phyloP scores from a whole-genome alignment of 2,888 invertebrate species.

The Lacanobia wlatinum region DNA sequence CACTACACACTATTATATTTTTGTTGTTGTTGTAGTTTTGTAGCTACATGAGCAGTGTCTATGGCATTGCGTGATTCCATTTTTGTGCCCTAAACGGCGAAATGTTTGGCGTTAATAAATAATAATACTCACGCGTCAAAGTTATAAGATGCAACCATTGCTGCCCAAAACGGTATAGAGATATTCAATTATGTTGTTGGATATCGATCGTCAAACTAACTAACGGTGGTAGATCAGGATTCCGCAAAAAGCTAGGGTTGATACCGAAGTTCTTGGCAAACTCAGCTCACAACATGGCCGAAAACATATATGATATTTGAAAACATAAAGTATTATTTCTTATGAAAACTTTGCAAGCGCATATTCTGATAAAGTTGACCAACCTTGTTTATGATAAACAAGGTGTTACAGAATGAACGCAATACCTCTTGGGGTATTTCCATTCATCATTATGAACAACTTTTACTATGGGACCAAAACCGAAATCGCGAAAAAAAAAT shows the following conservation, averaged over 20 bases:
- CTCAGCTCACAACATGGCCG: background rate
- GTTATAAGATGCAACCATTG: conserved; percentile 14
- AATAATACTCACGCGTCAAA: conserved; percentile 41
- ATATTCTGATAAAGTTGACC: conserved; percentile 32
- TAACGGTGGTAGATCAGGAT: conserved; percentile 6
- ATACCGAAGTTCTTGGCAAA: conserved; percentile 2
- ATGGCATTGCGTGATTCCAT: conserved; percentile 42
- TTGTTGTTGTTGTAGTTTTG: conserved; percentile 39
- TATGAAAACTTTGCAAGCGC: conserved; percentile 45
- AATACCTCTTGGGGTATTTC: too few species aligned
- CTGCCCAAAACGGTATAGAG: conserved; percentile 15
- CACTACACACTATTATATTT: conserved; percentile 28
- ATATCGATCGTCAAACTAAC: background rate
- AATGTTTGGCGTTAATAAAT: conserved; percentile 28
- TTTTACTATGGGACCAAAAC: too few species aligned
- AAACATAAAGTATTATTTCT: conserved; percentile 55
- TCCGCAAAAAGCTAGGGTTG: background rate
- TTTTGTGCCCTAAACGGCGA: conserved; percentile 18
- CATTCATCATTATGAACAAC: too few species aligned
- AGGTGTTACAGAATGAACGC: too few species aligned
- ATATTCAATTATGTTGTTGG: background rate
- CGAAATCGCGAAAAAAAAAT: too few species aligned
- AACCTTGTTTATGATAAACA: background rate
- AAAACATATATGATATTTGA: conserved; percentile 18
- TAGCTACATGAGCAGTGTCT: conserved; percentile 21